Evolutionary conservation across 2,113 vertebrate genomes (phyloP), one percentile per base, ranked within the genome.

Genomic region (Miniopterus natalensis): DNA sequence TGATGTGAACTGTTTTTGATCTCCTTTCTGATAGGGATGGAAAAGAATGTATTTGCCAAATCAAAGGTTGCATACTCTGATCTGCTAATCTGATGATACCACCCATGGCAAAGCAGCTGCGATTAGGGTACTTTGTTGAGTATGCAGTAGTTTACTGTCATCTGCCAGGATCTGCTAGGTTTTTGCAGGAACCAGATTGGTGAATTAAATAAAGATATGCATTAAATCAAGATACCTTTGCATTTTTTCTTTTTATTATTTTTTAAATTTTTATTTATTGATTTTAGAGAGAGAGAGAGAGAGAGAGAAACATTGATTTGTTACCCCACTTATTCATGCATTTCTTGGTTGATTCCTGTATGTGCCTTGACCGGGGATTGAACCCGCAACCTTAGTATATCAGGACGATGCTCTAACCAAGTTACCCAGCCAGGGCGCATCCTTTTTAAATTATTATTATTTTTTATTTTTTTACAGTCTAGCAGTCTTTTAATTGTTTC

Each of bases 141-240:
- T 89, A 66, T 81, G 59, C 10, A 47, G 5, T 63, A 25, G 25
- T 70, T 86, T 8, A 63, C 61, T 63, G 3, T 40, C 25, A 14
- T 80, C 47, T 51, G 79, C 55, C 47, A 65, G 45, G 15, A 49
- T 57, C 78, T 49, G 49, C 84, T 12, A 27, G 2, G 3, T 70
- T 63, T 94, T 55, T 61, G 18, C 14, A 95, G 66, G 21, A 61
- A 74, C 45, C 23, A 81, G 65, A 80, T 10, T 68, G 68, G 21
- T 77, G 29, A 70, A 81, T 86, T 68, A 86, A 88, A 92, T 77
- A 17, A 90, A n/a, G 47, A 59, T 86, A 59, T 40, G n/a, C 36
- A 36, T 36, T 36, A 36, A 36, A 36, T 36, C 36, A 36, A 36
- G 36, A 36, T 55, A 71, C 47, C 5, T 80, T 36, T 66, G 63